Conservation (phyloP, 2,113 vertebrate species). For the Sylvilagus bachmani region DNA sequence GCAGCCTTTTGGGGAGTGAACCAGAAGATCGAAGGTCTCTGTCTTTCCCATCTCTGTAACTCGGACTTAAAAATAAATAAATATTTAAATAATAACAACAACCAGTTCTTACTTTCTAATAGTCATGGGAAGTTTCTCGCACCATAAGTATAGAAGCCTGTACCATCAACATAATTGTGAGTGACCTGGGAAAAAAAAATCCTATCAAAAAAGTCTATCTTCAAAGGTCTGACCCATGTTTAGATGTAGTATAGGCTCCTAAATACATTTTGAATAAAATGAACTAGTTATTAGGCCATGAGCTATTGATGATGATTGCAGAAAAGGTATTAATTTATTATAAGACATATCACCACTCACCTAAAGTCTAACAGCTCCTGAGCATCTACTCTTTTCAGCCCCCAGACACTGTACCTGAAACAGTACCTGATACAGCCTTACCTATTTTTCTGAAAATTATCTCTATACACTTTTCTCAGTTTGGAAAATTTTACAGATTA, state of each 20-base stretch:
- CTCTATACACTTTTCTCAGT: slow-evolving; percentile 29
- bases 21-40: too few species aligned
- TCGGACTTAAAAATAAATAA: too few species aligned
- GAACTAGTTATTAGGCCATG: background rate
- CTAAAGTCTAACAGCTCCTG: background rate
- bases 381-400: background rate
- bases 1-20: too few species aligned
- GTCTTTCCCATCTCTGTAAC: too few species aligned
- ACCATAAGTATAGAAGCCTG: background rate
- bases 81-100: background rate
- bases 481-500: slow-evolving; percentile 34
- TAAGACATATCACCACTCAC: background rate
- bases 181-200: background rate
- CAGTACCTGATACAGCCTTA: background rate
- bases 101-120: slow-evolving; percentile 43
- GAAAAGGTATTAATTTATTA: background rate
- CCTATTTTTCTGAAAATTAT: background rate
- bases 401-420: background rate
- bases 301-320: background rate
- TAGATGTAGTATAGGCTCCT: background rate
- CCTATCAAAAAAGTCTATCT: slow-evolving; percentile 22
- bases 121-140: slow-evolving; percentile 18
- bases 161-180: background rate
- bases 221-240: background rate
- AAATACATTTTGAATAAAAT: slow-evolving; percentile 5